A percentile compares a stretch with the other conserved stretches of the same genome.
Evolutionary conservation across 2,888 invertebrate genomes (phyloP).

Genomic region (Mythimna pallens): DNA sequence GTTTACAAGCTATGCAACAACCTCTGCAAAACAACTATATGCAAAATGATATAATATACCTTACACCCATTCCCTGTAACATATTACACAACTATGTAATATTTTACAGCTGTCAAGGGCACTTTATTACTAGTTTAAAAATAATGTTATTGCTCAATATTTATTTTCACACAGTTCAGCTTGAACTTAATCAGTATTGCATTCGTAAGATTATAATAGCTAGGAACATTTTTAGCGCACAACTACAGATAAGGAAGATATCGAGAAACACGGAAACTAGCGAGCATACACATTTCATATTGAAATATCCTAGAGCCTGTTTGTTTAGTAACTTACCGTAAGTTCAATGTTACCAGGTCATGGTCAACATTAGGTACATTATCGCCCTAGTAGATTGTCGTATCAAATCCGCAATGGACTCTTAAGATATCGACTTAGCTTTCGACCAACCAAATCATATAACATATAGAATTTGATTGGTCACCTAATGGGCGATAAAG

Average conservation of each 20-base stretch:
- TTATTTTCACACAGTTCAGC: slow-evolving; percentile 49
- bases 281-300: slow-evolving; percentile 42
- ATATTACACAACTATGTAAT: slow-evolving; percentile 57
- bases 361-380: slow-evolving; percentile 24
- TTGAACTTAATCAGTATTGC: slow-evolving; percentile 49
- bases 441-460: slow-evolving; percentile 50
- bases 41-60: slow-evolving; percentile 37
- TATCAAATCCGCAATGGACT: slow-evolving; percentile 40
- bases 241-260: slow-evolving; percentile 54
- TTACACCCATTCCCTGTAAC: slow-evolving; percentile 30
- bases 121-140: slow-evolving; percentile 69
- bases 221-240: slow-evolving; percentile 66
- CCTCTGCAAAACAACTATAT: slow-evolving; percentile 49
- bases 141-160: slow-evolving; percentile 74
- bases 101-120: slow-evolving; percentile 74
- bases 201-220: slow-evolving; percentile 66
- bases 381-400: slow-evolving; percentile 19
- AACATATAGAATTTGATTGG: slow-evolving; percentile 49
- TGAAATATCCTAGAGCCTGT: slow-evolving; percentile 44
- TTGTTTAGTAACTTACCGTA: slow-evolving; percentile 36
- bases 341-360: slow-evolving; percentile 29
- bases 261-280: slow-evolving; percentile 39
- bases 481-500: slow-evolving; percentile 26
- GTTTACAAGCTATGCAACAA: slow-evolving; percentile 39
- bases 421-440: slow-evolving; percentile 33